Evolutionary conservation across 2,113 vertebrate genomes (phyloP).

Genomic region (Onychostruthus taczanowskii): DNA sequence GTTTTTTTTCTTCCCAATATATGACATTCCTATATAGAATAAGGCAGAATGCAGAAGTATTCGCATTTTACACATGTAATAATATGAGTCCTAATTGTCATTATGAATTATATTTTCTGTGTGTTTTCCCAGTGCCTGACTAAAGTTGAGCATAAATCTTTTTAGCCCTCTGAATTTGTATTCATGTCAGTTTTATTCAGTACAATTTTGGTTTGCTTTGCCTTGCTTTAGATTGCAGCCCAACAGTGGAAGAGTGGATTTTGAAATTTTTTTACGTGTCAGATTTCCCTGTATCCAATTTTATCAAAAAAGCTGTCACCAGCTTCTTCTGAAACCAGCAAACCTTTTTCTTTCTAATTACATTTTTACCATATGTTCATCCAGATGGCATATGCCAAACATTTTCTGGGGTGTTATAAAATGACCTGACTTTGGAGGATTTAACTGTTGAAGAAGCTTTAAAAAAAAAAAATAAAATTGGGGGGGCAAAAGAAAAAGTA

Average conservation of each 20-base stretch:
- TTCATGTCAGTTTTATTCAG: constrained; percentile 8
- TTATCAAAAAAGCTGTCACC: constrained; percentile 60
- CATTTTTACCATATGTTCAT: constrained; percentile 68
- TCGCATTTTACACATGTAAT: neutral
- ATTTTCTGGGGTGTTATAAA: constrained; percentile 66
- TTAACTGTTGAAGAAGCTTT: constrained; percentile 61
- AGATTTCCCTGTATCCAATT: constrained; percentile 60
- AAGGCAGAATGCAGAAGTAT: neutral
- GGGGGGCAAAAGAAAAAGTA: neutral
- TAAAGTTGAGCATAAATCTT: neutral
- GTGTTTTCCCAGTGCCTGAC: neutral
- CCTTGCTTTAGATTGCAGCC: neutral
- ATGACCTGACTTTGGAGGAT: constrained; percentile 65
- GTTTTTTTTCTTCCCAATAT: neutral
- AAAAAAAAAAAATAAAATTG: constrained; percentile 20
- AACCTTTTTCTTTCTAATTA: constrained; percentile 62
- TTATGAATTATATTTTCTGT: neutral
- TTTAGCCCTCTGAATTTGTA: neutral
- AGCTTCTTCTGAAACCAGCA: constrained; percentile 43
- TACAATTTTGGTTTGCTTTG: neutral
- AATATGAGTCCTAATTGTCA: neutral
- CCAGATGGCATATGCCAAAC: constrained; percentile 68
- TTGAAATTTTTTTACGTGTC: neutral
- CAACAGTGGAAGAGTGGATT: neutral
- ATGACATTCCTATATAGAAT: neutral